phyloP scores from a whole-genome alignment of 2,888 invertebrate genomes.

The Itoplectis maculator region DNA sequence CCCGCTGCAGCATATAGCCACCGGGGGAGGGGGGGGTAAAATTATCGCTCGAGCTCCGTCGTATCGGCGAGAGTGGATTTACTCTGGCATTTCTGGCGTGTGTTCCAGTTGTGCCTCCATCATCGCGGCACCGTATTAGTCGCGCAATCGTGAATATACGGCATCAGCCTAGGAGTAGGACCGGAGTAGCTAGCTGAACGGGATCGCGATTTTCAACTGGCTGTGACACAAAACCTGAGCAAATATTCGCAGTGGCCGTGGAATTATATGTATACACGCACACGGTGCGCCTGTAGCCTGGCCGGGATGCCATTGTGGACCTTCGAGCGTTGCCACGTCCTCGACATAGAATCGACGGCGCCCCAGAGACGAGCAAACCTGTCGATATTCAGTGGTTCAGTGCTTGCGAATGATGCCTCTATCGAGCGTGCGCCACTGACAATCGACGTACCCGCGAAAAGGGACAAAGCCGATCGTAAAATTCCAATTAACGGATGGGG shows the following conservation, averaged over 20 bases:
- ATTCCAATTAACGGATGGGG: constrained; percentile 75
- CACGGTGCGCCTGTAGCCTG: background rate
- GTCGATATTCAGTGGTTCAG: constrained; percentile 30
- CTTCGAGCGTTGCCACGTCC: background rate
- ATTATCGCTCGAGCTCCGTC: constrained; percentile 31
- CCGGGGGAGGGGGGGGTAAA: background rate
- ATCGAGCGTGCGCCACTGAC: constrained; percentile 70
- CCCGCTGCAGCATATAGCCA: background rate
- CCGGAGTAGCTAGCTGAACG: too few species aligned
- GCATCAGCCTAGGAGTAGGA: constrained; percentile 4
- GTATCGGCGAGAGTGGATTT: background rate
- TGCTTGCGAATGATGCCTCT: constrained; percentile 70
- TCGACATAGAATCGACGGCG: constrained; percentile 24
- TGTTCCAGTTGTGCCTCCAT: constrained; percentile 28
- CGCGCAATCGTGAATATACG: constrained; percentile 27
- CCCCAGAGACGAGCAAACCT: constrained; percentile 11
- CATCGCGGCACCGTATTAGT: constrained; percentile 5
- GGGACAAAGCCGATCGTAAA: constrained; percentile 75
- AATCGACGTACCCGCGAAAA: constrained; percentile 67
- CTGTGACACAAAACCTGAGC: constrained; percentile 20
- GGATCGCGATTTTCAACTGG: constrained; percentile 22
- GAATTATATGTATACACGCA: background rate
- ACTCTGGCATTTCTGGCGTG: constrained; percentile 14
- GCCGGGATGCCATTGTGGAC: background rate
- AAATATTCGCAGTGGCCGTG: constrained; percentile 9